A percentile compares a stretch with the other conserved stretches of the same genome.
These are phyloP conservation scores for Orthosia cruda DNA, from an alignment of 2,888 invertebrate genomes.

Conservation along the genomic window DNA sequence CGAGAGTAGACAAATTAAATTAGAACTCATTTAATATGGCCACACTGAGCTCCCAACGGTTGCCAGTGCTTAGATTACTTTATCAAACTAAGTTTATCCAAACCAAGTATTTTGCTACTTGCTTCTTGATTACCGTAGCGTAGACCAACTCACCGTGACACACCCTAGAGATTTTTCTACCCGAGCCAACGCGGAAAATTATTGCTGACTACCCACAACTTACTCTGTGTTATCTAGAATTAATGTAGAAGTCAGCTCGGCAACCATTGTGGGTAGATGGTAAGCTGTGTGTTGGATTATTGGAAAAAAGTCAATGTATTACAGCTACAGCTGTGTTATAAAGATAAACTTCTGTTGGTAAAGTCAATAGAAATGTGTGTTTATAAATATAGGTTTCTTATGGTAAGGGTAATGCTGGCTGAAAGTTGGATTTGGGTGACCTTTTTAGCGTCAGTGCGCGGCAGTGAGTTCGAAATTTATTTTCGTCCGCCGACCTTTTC, in stretches of 20 bases:
- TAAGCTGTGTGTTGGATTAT: neutral
- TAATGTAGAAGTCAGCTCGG: conserved; percentile 40
- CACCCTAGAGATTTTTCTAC: conserved; percentile 69
- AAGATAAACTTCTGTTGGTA: too few species aligned
- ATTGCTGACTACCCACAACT: conserved; percentile 56
- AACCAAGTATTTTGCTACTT: conserved; percentile 70
- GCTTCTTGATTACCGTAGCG: conserved; percentile 66
- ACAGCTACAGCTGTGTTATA: too few species aligned
- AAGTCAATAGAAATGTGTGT: too few species aligned
- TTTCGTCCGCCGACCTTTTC: too few species aligned
- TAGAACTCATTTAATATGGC: conserved; percentile 53
- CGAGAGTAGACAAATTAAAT: conserved; percentile 52
- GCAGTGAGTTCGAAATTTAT: too few species aligned
- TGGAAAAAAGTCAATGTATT: too few species aligned
- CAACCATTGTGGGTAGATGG: neutral
- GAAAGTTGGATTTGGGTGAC: too few species aligned
- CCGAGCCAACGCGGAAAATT: conserved; percentile 56
- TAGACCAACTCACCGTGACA: conserved; percentile 63
- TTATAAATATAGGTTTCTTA: too few species aligned
- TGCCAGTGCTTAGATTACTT: conserved; percentile 69
- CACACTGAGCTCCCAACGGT: conserved; percentile 55
- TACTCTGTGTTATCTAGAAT: conserved; percentile 56
- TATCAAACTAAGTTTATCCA: conserved; percentile 70
- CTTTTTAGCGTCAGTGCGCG: too few species aligned
- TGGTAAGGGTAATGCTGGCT: too few species aligned